phyloP scores from a whole-genome alignment of 2,113 vertebrate species.

The Cephalophus harveyi region DNA sequence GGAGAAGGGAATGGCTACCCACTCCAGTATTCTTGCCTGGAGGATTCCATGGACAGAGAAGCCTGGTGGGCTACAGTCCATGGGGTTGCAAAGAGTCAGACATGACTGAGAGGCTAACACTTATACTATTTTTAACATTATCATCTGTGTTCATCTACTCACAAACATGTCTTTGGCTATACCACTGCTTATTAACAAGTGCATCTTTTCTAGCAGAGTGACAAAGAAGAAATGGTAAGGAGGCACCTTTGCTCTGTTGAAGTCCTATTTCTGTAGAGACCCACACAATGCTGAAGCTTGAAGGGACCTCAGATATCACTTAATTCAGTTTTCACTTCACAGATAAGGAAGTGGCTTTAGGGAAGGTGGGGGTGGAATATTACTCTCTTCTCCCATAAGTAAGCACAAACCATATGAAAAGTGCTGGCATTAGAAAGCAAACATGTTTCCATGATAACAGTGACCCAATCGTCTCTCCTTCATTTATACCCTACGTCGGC shows the following conservation, averaged over 20 bases:
- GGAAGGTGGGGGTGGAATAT: background rate
- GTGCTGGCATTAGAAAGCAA: background rate
- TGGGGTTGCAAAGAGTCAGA: background rate
- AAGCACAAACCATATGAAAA: no score
- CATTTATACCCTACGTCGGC: background rate
- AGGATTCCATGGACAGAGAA: background rate
- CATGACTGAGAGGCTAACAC: background rate
- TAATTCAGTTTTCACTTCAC: background rate
- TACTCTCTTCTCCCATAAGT: no score
- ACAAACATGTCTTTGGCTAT: background rate
- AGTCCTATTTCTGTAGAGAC: background rate
- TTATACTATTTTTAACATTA: background rate
- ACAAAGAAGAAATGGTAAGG: background rate
- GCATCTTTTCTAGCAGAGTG: background rate
- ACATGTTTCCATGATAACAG: background rate
- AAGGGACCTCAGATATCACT: background rate
- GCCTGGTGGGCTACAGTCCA: background rate
- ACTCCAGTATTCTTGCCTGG: background rate
- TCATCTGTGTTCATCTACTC: background rate
- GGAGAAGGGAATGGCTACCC: background rate
- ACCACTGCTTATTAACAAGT: background rate
- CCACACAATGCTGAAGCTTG: background rate
- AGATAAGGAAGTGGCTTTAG: background rate
- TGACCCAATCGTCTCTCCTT: background rate
- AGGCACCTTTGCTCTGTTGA: background rate